A percentile compares a stretch with the other conserved stretches of the same genome.
These are phyloP conservation scores for Teinopalpus imperialis DNA, from an alignment of 2,888 invertebrate genomes.

Conservation along the genomic window DNA sequence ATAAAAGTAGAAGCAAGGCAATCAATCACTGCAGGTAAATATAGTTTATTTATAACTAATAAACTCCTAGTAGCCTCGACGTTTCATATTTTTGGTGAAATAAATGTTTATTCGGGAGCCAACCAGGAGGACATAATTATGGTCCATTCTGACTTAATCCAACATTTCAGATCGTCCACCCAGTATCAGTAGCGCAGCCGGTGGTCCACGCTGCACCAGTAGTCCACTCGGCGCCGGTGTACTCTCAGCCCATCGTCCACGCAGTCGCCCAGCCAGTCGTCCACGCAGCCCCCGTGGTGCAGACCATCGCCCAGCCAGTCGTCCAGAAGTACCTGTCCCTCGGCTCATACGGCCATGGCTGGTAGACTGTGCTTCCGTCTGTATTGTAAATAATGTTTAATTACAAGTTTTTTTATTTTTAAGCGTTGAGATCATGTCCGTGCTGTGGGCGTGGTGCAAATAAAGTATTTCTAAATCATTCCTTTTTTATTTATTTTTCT, in stretches of 20 bases:
- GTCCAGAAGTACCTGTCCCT: slow-evolving; percentile 36
- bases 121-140: too few species aligned
- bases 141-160: not conserved
- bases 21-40: too few species aligned
- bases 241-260: slow-evolving; percentile 34
- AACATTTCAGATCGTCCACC: slow-evolving; percentile 46
- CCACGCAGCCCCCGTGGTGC: slow-evolving; percentile 52
- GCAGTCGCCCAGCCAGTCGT: slow-evolving; percentile 45
- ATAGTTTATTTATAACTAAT: too few species aligned
- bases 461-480: slow-evolving; percentile 52
- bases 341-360: slow-evolving; percentile 57
- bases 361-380: slow-evolving; percentile 43
- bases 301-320: slow-evolving; percentile 52
- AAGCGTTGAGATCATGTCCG: slow-evolving; percentile 70
- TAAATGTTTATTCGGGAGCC: too few species aligned
- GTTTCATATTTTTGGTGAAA: too few species aligned
- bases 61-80: too few species aligned
- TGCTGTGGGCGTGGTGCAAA: slow-evolving; percentile 55
- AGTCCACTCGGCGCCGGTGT: slow-evolving; percentile 41
- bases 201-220: slow-evolving; percentile 30
- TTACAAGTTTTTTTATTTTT: slow-evolving; percentile 34
- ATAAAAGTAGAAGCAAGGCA: too few species aligned
- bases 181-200: slow-evolving; percentile 29
- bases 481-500: slow-evolving; percentile 37
- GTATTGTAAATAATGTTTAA: slow-evolving; percentile 44